Base-by-base conservation (phyloP, 64 coral and sea anemone genomes). In the Stichodactyla helianthus region DNA sequence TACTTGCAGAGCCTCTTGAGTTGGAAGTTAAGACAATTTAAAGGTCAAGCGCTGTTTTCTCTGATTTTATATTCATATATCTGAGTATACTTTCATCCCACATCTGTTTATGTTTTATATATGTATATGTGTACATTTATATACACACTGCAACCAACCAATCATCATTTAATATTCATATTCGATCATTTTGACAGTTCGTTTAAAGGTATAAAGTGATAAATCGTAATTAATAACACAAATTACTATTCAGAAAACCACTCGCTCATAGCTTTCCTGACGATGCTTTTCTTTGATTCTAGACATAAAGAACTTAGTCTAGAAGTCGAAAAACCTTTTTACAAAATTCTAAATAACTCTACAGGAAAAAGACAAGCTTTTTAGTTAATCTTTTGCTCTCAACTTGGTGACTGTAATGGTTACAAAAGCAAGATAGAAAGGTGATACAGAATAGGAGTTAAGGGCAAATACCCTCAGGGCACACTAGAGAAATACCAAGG, bases 191-290 rank as follows among this genome's bases (percentile, higher is more conserved):
- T 31, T 74, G 68, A 74, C 68, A 74, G 68, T 74, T 74, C 68
- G 68, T 31, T 74, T 74, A 31, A 74, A 31, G 20, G n/a, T 74
- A 27, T 10, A 23, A 74, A 74, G 22, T 31, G 68, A 74, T 74
- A 74, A 74, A 74, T 74, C 68, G 68, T 27, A 74, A 27, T 74
- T 74, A 74, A 74, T 74, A 10, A 31, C 68, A 7, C 68, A 74
- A 74, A 74, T 74, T 74, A 35, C 27, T 23, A 2, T 74, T 23
- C 25, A 35, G 68, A 74, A 74, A 44, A 44, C 35, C 35, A 3
- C 68, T 11, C 25, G 4, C 7, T 27, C 10, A 31, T 31, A 35
- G 12, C 5, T 11, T 74, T 74, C 27, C 6, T 74, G 2, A 6
- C 7, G 1, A 27, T 74, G 25, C 9, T 23, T 74, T 31, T 9